Evolutionary conservation across 2,113 vertebrate species (phyloP).

Genomic region (Cervus canadensis): DNA sequence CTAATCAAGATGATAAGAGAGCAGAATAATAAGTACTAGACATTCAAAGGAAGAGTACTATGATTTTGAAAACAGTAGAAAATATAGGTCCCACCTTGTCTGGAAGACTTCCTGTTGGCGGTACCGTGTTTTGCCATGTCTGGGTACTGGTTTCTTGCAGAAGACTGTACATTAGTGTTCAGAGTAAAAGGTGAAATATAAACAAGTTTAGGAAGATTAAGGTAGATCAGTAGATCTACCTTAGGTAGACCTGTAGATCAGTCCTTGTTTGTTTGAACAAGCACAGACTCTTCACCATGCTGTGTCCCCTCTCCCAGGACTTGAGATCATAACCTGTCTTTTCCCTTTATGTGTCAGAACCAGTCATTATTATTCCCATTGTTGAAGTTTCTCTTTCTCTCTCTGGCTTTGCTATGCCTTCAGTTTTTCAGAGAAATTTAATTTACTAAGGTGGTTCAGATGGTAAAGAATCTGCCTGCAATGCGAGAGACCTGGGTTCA

Average conservation of each 20-base stretch:
- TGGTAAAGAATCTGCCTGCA: neutral
- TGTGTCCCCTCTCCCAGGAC: neutral
- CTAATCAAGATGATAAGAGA: neutral
- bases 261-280: neutral
- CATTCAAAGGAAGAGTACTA: neutral
- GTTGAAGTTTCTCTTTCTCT: neutral
- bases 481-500: neutral
- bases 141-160: neutral
- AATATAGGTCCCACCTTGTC: neutral
- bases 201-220: neutral
- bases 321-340: neutral
- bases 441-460: neutral
- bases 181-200: neutral
- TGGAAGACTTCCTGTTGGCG: neutral
- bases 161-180: neutral
- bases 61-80: neutral
- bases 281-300: neutral
- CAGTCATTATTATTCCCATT: neutral
- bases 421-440: neutral
- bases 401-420: neutral
- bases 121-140: neutral
- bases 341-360: neutral
- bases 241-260: neutral
- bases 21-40: neutral
- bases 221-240: neutral